Evolutionary conservation across 92 coral and sea anemone genomes (phyloP).

Genomic region (Phenganax marumi): DNA sequence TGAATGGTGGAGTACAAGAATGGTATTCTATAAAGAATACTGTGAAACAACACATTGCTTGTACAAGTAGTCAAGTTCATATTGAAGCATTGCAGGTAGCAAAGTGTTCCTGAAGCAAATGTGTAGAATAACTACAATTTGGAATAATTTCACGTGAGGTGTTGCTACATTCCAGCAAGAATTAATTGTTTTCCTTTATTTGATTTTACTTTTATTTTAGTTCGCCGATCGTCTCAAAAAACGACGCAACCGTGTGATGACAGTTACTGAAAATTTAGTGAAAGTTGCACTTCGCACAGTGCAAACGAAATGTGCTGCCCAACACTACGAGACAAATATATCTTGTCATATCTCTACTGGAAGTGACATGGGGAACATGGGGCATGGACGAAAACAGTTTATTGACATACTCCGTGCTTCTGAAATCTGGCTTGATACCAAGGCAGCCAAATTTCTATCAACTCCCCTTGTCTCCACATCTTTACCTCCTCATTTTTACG

Average conservation of each 20-base stretch:
- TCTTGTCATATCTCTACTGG: slow-evolving; percentile 20
- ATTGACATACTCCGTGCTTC: slow-evolving; percentile 15
- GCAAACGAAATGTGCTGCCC: slow-evolving; percentile 7
- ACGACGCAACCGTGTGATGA: slow-evolving; percentile 1
- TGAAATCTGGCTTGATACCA: slow-evolving; percentile 18
- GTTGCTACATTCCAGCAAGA: slow-evolving; percentile 19
- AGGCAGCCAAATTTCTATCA: slow-evolving; percentile 7
- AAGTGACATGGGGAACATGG: slow-evolving; percentile 24
- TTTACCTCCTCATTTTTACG: slow-evolving; percentile 31
- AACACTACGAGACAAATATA: slow-evolving; percentile 4
- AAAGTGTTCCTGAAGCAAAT: not conserved
- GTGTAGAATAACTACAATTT: not conserved
- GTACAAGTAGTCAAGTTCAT: slow-evolving; percentile 27
- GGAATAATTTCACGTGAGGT: not conserved
- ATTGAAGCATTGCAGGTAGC: slow-evolving; percentile 15
- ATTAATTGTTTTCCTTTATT: not conserved
- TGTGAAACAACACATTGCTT: slow-evolving; percentile 18
- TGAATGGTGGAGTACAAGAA: slow-evolving; percentile 20
- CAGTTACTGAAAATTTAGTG: slow-evolving; percentile 14
- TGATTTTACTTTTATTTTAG: not conserved
- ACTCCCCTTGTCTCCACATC: slow-evolving; percentile 7
- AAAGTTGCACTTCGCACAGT: slow-evolving; percentile 10
- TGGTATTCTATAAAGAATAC: slow-evolving; percentile 21
- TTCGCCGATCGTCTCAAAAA: slow-evolving; percentile 13
- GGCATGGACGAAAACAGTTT: slow-evolving; percentile 8